A percentile compares a stretch with the other conserved stretches of the same genome.
phyloP scores from a whole-genome alignment of 1,140 invertebrate genomes.

The Formica exsecta region DNA sequence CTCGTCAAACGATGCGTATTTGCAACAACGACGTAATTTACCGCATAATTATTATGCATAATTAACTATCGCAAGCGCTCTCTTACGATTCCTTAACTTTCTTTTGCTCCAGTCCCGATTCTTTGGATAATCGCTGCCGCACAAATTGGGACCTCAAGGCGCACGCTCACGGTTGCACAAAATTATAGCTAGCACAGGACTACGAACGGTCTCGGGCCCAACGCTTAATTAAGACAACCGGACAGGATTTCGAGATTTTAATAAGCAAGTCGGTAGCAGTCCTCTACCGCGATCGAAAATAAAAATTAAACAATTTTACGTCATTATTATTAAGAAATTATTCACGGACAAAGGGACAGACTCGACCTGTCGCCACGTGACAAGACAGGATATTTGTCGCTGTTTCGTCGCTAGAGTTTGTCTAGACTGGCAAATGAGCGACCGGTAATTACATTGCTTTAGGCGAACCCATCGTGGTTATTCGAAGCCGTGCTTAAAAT shows the following conservation, averaged over 20 bases:
- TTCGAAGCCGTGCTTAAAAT: conserved; percentile 35
- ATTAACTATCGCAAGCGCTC: conserved; percentile 37
- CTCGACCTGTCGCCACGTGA: not conserved
- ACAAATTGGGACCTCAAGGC: conserved; percentile 30
- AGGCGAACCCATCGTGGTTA: conserved; percentile 23
- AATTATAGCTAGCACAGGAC: conserved; percentile 19
- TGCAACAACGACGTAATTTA: conserved; percentile 14
- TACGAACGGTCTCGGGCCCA: not conserved
- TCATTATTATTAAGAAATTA: conserved; percentile 80
- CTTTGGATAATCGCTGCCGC: not conserved
- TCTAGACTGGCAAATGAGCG: conserved; percentile 62
- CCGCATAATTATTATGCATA: conserved; percentile 18
- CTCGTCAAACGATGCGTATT: not conserved
- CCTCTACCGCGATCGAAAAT: conserved; percentile 73
- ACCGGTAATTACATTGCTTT: conserved; percentile 69
- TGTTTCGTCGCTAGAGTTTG: conserved; percentile 52
- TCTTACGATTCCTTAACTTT: conserved; percentile 1
- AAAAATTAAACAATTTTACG: conserved; percentile 83
- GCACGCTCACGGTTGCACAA: conserved; percentile 9
- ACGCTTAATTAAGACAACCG: conserved; percentile 62
- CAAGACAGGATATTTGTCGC: conserved; percentile 59
- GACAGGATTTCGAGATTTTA: conserved; percentile 69
- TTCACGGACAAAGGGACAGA: conserved; percentile 63
- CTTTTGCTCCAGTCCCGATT: not conserved
- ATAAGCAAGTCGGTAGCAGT: conserved; percentile 68